phyloP scores from a whole-genome alignment of 2,888 invertebrate species.

The Eupithecia vulgata region DNA sequence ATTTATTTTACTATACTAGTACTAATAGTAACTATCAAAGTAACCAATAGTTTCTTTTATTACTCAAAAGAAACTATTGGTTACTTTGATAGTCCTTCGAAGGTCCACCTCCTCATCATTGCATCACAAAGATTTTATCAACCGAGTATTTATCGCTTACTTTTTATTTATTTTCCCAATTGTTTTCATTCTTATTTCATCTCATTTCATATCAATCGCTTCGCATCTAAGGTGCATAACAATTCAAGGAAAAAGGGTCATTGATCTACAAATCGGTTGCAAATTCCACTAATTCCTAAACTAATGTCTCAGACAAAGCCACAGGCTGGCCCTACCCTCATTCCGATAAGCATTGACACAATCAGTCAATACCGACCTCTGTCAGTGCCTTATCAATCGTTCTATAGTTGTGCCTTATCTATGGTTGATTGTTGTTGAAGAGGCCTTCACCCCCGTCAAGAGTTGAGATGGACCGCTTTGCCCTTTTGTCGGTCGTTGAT shows the following conservation, averaged over 20 bases:
- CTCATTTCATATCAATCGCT: neutral
- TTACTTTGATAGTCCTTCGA: too few species aligned
- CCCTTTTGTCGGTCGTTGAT: constrained; percentile 12
- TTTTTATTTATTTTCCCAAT: too few species aligned
- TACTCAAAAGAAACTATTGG: too few species aligned
- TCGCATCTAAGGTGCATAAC: neutral
- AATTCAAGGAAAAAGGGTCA: neutral
- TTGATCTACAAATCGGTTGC: neutral
- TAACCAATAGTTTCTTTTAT: too few species aligned
- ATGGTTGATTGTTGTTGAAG: constrained; percentile 9
- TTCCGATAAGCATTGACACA: constrained; percentile 4
- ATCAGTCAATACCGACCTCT: constrained; percentile 1
- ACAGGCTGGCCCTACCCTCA: neutral
- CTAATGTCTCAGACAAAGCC: neutral
- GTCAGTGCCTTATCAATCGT: neutral
- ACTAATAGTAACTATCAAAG: too few species aligned
- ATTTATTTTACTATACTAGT: too few species aligned
- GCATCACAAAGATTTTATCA: too few species aligned
- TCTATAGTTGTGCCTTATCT: neutral
- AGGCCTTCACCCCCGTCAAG: constrained; percentile 10
- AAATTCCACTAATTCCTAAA: neutral
- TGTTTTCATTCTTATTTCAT: too few species aligned
- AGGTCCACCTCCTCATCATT: too few species aligned
- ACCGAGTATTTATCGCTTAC: too few species aligned
- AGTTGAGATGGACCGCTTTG: constrained; percentile 6